Evolutionary conservation across 2,888 invertebrate genomes (phyloP).

Genomic region (Papilio protenor): DNA sequence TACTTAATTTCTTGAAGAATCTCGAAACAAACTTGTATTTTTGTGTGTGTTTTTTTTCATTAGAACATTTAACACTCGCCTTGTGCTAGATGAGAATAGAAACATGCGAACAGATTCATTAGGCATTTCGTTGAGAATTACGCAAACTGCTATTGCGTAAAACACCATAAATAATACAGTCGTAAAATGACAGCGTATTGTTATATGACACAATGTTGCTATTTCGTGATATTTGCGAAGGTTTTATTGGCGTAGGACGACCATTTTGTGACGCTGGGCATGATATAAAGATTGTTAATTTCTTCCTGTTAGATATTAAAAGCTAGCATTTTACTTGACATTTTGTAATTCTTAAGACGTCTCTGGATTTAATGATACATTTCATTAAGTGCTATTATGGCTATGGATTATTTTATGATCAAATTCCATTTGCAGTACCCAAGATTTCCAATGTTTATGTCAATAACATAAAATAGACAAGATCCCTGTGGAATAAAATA

Average conservation of each 20-base stretch:
- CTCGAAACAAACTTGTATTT: conserved; percentile 6
- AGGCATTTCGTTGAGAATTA: conserved; percentile 22
- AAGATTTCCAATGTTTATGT: neutral
- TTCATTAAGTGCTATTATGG: neutral
- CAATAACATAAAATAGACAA: neutral
- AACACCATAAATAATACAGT: neutral
- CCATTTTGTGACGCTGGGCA: neutral
- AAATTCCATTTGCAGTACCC: neutral
- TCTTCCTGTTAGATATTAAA: neutral
- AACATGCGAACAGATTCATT: conserved; percentile 34
- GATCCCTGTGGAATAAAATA: neutral
- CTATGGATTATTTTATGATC: neutral
- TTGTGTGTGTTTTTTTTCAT: conserved; percentile 14
- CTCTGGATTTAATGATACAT: neutral
- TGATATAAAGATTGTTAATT: neutral
- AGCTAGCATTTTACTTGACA: neutral
- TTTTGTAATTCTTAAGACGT: neutral
- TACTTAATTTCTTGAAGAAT: neutral
- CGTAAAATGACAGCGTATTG: conserved; percentile 8
- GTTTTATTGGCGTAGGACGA: conserved; percentile 1
- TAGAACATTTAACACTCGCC: conserved; percentile 20
- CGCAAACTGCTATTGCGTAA: conserved; percentile 3
- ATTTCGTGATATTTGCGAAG: neutral
- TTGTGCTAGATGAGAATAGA: conserved; percentile 35
- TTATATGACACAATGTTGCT: conserved; percentile 11